Evolutionary conservation across 2,888 invertebrate species (phyloP).

Genomic region (Phalera bucephala): DNA sequence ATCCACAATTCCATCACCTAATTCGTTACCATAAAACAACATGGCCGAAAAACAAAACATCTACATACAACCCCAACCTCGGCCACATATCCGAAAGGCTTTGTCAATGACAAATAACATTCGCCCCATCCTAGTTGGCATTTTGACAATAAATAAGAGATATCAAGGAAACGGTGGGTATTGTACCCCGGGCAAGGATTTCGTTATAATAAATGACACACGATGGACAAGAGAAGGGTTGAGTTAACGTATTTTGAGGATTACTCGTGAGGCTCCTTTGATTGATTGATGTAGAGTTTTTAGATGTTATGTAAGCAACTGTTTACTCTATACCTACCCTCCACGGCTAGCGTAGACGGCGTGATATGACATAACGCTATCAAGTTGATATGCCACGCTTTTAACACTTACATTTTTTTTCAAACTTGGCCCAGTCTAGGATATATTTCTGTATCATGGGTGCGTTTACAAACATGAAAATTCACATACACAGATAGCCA

Average conservation of each 20-base stretch:
- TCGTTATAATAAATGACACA: conserved; percentile 74
- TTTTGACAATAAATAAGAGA: conserved; percentile 80
- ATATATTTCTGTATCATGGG: too few species aligned
- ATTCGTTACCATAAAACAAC: too few species aligned
- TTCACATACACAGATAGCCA: too few species aligned
- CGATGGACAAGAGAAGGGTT: conserved; percentile 76
- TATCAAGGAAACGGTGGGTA: conserved; percentile 63
- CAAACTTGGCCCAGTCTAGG: too few species aligned
- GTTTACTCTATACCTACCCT: too few species aligned
- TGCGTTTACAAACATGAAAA: too few species aligned
- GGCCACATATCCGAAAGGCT: conserved; percentile 58
- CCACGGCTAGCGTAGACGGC: too few species aligned
- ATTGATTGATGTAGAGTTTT: conserved; percentile 51
- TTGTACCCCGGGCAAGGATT: conserved; percentile 49
- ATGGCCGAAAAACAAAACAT: conserved; percentile 2
- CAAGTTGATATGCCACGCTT: too few species aligned
- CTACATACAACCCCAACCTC: conserved; percentile 1
- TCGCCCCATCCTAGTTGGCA: conserved; percentile 66
- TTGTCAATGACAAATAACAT: conserved; percentile 80
- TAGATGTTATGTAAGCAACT: too few species aligned
- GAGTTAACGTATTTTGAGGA: conserved; percentile 17
- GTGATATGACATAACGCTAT: too few species aligned
- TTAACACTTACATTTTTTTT: too few species aligned
- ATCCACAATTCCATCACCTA: too few species aligned
- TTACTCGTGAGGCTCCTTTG: conserved; percentile 46